Evolutionary conservation across 2,797 vertebrate species (phyloP).

Genomic region (Chaunax sp.): DNA sequence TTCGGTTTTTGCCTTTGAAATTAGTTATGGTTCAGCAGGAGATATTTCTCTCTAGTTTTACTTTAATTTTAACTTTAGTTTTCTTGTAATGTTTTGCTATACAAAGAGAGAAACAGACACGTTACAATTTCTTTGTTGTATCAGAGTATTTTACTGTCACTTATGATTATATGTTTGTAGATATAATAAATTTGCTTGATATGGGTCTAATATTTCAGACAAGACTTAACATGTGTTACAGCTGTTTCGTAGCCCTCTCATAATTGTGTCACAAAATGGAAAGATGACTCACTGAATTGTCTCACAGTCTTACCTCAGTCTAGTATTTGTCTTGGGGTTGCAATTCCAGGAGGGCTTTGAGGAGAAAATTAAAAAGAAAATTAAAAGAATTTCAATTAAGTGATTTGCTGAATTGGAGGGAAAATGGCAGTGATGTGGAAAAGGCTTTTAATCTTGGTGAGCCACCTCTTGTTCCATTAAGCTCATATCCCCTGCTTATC

Average conservation of each 20-base stretch:
- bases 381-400: constrained; percentile 84
- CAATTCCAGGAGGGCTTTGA: constrained; percentile 71
- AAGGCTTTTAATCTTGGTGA: constrained; percentile 83
- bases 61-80: constrained; percentile 8
- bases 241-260: constrained; percentile 20
- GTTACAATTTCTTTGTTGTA: neutral
- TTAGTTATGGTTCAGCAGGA: constrained; percentile 16
- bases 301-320: constrained; percentile 55
- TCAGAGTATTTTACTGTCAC: neutral
- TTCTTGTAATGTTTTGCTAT: constrained; percentile 30
- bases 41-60: constrained; percentile 21
- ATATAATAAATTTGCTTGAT: neutral
- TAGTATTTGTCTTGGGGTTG: constrained; percentile 58
- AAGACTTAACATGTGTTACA: constrained; percentile 29
- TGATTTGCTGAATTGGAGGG: constrained; percentile 77
- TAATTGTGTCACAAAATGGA: constrained; percentile 34
- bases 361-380: constrained; percentile 80
- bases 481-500: constrained; percentile 81
- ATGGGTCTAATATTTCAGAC: constrained; percentile 16
- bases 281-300: constrained; percentile 39
- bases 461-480: constrained; percentile 81
- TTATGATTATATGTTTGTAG: neutral
- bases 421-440: constrained; percentile 80
- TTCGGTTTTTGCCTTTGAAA: constrained; percentile 28
- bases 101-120: neutral